Conservation (phyloP, 2,888 invertebrate genomes). For the Sycophila texana region DNA sequence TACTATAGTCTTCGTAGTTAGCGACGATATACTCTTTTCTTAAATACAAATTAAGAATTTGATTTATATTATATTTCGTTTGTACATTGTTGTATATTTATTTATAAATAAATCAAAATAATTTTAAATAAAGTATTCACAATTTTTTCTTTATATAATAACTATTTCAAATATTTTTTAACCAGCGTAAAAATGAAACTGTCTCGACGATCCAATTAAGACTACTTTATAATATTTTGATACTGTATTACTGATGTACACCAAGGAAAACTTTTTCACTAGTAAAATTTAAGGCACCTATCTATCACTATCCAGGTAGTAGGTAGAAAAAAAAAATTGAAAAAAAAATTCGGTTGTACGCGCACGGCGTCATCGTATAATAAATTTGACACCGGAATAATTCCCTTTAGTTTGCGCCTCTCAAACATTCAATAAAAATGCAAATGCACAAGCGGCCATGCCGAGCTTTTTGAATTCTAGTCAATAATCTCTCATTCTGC, state of each 20-base stretch:
- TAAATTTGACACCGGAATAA: conserved; percentile 19
- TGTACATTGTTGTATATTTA: too few relatives aligned
- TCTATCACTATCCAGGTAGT: background rate
- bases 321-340: background rate
- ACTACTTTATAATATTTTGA: too few relatives aligned
- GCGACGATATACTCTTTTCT: too few relatives aligned
- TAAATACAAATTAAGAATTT: too few relatives aligned
- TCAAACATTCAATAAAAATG: conserved; percentile 46
- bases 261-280: background rate
- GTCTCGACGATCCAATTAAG: too few relatives aligned
- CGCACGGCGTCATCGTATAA: background rate
- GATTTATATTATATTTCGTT: too few relatives aligned
- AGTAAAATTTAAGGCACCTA: background rate
- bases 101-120: too few relatives aligned
- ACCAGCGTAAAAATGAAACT: too few relatives aligned
- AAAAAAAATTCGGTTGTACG: background rate
- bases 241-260: too few relatives aligned
- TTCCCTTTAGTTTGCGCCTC: conserved; percentile 2
- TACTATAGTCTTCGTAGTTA: too few relatives aligned
- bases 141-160: too few relatives aligned
- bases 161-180: too few relatives aligned
- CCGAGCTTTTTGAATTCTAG: conserved; percentile 16
- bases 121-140: background rate
- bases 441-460: conserved; percentile 12
- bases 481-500: conserved; percentile 25